Conservation (phyloP, 92 coral and sea anemone species). For the Umimayanthus kanabou region DNA sequence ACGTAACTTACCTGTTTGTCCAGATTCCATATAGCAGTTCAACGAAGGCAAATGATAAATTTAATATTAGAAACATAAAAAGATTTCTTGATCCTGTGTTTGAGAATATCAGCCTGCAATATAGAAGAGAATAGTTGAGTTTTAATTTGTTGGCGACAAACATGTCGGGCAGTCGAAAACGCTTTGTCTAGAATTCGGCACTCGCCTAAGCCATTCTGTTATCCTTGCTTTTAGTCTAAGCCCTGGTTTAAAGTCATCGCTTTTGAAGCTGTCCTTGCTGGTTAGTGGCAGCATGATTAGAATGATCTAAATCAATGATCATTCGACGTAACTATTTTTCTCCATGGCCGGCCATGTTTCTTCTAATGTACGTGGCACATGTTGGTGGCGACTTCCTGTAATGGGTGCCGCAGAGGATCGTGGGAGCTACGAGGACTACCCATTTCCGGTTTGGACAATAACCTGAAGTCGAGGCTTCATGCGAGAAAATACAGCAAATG, state of each 20-base stretch:
- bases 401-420: constrained; percentile 1
- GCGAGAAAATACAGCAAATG: too few relatives aligned
- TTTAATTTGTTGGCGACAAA: background rate
- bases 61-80: constrained; percentile 81
- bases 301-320: constrained; percentile 2
- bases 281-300: constrained; percentile 90
- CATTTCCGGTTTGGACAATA: too few relatives aligned
- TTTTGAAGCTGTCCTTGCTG: constrained; percentile 89
- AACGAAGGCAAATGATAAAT: constrained; percentile 94
- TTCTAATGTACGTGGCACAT: constrained; percentile 38
- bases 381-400: constrained; percentile 33
- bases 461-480: too few relatives aligned
- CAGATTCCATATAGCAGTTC: constrained; percentile 95
- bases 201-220: constrained; percentile 85
- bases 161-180: background rate
- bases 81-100: constrained; percentile 85
- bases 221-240: constrained; percentile 72
- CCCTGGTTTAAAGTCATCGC: constrained; percentile 91
- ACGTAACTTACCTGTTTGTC: constrained; percentile 95
- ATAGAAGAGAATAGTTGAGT: background rate
- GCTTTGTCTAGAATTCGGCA: background rate
- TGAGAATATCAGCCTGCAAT: constrained; percentile 79
- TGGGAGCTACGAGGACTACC: background rate
- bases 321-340: background rate
- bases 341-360: constrained; percentile 9